phyloP scores from a whole-genome alignment of 2,888 invertebrate species.

The Acleris literana region DNA sequence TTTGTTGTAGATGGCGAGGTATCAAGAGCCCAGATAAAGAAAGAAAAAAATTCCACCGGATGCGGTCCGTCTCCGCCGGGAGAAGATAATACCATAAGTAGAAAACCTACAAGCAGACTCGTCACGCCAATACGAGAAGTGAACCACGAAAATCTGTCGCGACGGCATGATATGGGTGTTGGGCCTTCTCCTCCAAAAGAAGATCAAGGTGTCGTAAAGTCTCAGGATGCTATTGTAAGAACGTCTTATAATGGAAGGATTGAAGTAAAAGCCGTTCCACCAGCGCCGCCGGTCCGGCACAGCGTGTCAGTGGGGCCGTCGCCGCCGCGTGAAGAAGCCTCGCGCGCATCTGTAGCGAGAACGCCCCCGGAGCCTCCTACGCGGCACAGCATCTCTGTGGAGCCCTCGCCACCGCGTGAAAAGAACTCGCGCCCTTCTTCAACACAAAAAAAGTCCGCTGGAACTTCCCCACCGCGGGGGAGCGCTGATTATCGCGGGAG shows the following conservation, averaged over 20 bases:
- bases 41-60: slow-evolving; percentile 79
- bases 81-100: slow-evolving; percentile 55
- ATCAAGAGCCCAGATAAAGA: slow-evolving; percentile 56
- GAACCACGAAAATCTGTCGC: slow-evolving; percentile 41
- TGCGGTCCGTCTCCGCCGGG: slow-evolving; percentile 86
- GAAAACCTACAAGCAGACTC: slow-evolving; percentile 52
- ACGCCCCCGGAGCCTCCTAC: slow-evolving; percentile 23
- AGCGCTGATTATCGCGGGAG: slow-evolving; percentile 48
- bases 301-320: slow-evolving; percentile 70
- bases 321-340: slow-evolving; percentile 64
- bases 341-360: slow-evolving; percentile 36
- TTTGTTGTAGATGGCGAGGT: slow-evolving; percentile 50
- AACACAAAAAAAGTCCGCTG: slow-evolving; percentile 74
- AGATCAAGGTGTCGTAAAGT: slow-evolving; percentile 35
- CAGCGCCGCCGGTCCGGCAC: slow-evolving; percentile 51
- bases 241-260: slow-evolving; percentile 4
- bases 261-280: slow-evolving; percentile 11
- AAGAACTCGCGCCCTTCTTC: not conserved
- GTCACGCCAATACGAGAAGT: slow-evolving; percentile 78
- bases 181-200: slow-evolving; percentile 75
- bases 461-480: slow-evolving; percentile 75
- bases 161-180: slow-evolving; percentile 68
- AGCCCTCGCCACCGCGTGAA: slow-evolving; percentile 38
- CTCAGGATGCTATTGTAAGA: not conserved
- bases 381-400: slow-evolving; percentile 37